phyloP scores from a whole-genome alignment of 2,888 invertebrate species.

The Oasisia sp. region DNA sequence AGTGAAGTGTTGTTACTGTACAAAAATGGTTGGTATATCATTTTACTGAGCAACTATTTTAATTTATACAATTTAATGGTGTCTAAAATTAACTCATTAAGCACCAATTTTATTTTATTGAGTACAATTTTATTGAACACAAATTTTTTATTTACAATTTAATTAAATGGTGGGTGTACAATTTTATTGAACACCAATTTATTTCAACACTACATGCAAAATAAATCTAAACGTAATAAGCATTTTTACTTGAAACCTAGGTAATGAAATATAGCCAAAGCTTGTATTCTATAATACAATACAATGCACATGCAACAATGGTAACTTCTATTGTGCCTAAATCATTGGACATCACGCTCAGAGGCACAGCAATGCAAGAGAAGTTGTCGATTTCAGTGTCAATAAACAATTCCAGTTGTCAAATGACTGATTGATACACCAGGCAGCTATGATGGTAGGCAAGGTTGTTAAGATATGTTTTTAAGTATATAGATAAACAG shows the following conservation, averaged over 20 bases:
- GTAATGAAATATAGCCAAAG: neutral
- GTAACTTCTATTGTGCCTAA: too few species aligned
- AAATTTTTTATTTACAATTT: neutral
- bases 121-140: neutral
- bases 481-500: neutral
- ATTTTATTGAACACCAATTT: constrained; percentile 3
- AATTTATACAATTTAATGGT: neutral
- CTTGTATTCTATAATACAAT: neutral
- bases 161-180: neutral
- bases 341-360: too few species aligned
- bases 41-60: neutral
- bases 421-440: too few species aligned
- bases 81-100: neutral
- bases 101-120: neutral
- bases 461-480: neutral
- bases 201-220: neutral
- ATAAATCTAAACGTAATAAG: neutral
- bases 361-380: too few species aligned
- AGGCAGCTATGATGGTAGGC: too few species aligned
- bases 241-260: neutral
- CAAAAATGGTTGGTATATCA: neutral
- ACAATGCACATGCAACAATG: too few species aligned
- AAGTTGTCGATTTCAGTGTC: too few species aligned
- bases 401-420: too few species aligned
- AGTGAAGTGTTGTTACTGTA: neutral